Evolutionary conservation across 2,797 vertebrate genomes (phyloP), one percentile per base, ranked within the genome.

Genomic region (Characodon lateralis): DNA sequence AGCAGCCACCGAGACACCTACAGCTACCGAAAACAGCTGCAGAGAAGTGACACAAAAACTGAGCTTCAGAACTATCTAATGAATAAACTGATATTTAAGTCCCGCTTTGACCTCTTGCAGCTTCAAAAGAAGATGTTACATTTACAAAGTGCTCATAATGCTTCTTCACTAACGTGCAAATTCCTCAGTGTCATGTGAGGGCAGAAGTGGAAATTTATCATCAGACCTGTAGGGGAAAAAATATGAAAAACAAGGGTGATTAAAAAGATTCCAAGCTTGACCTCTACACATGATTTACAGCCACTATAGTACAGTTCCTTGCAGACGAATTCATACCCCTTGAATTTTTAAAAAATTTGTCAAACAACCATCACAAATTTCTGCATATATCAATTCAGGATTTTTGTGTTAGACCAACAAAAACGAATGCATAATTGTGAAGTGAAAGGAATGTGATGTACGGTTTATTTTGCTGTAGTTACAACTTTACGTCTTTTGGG

Each of bases 61-160:
- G 79, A 90, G 78, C 75, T 86, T 82, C 83, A 76, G 79, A 89
- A 71, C 79, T 76, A 73, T 79, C 86, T 78, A 84, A 92, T 92
- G 91, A 91, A 89, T 92, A 89, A 87, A 80, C 84, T 82, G 76
- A 88, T 78, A 79, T 73, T 86, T 73, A 79, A 78, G 83, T 84
- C 84, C 74, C 70, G 50, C 53, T 83, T 85, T 80, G 73, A 79
- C 85, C 79, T 85, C 80, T 70, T 77, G 79, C 56, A 46, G 79
- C 87, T 76, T 87, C 80, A 72, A 87, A 88, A 81, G 84, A 79
- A 88, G 73, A 79, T 35, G 91, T 91, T 93, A 94, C 93, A 85
- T 92, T 91, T 93, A 92, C 94, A 93, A 92, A 94, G 92, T 93
- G 92, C 91, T 93, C 88, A 81, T 79, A n/a, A 73, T 73, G 66